Evolutionary conservation across 2,888 invertebrate genomes (phyloP).

Genomic region (Drosophila pseudotalamancana): DNA sequence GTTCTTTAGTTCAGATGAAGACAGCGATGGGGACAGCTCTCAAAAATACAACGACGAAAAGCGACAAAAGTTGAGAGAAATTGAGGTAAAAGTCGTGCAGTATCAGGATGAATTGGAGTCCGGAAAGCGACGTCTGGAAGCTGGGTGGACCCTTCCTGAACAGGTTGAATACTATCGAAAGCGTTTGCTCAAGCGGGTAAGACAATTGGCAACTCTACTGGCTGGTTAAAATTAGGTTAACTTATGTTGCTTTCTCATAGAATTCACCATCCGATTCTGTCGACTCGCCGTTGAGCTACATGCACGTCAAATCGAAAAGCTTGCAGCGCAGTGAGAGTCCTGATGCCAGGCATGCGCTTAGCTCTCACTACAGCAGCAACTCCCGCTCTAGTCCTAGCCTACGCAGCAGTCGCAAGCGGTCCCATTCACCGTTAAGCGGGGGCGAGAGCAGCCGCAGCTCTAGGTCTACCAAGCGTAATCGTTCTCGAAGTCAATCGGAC

Average conservation of each 20-base stretch:
- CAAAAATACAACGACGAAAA: slow-evolving; percentile 88
- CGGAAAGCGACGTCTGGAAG: slow-evolving; percentile 89
- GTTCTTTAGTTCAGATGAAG: slow-evolving; percentile 81
- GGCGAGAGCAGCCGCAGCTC: slow-evolving; percentile 50
- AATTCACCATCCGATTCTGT: slow-evolving; percentile 52
- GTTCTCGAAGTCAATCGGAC: slow-evolving; percentile 72
- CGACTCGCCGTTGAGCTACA: slow-evolving; percentile 77
- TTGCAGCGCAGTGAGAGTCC: slow-evolving; percentile 71
- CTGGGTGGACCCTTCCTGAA: slow-evolving; percentile 90
- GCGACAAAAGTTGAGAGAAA: slow-evolving; percentile 92
- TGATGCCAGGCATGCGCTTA: slow-evolving; percentile 46
- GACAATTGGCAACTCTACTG: background rate
- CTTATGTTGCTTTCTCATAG: slow-evolving; percentile 34
- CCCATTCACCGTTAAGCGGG: slow-evolving; percentile 84
- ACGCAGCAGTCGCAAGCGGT: slow-evolving; percentile 82
- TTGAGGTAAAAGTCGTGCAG: slow-evolving; percentile 97
- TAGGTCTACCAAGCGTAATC: slow-evolving; percentile 73
- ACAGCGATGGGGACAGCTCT: slow-evolving; percentile 81
- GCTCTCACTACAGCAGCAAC: slow-evolving; percentile 52
- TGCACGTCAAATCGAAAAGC: slow-evolving; percentile 52
- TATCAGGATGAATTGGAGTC: slow-evolving; percentile 98
- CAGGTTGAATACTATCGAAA: slow-evolving; percentile 96
- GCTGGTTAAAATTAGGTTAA: background rate
- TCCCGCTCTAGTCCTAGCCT: slow-evolving; percentile 79
- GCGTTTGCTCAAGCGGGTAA: slow-evolving; percentile 93